Conservation (phyloP, 2,888 invertebrate species). For the Drosophila neotestacea region DNA sequence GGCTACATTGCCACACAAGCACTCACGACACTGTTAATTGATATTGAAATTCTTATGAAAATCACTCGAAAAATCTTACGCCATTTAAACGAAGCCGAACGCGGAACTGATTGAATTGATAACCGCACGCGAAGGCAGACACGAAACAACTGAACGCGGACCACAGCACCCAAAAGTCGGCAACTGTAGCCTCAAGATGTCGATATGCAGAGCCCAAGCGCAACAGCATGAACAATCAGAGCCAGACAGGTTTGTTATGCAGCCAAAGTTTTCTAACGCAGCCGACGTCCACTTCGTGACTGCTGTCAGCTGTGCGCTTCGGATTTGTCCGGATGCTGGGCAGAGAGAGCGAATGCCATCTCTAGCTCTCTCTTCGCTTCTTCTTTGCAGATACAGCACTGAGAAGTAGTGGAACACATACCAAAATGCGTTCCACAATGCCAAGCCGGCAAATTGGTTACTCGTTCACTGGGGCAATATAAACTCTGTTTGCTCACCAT, state of each 20-base stretch:
- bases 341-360: conserved; percentile 5
- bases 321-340: conserved; percentile 61
- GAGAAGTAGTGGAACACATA: conserved; percentile 22
- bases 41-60: conserved; percentile 41
- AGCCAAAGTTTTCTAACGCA: conserved; percentile 8
- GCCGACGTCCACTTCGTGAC: conserved; percentile 29
- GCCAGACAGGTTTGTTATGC: conserved; percentile 53
- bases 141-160: conserved; percentile 78
- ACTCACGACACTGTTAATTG: conserved; percentile 52
- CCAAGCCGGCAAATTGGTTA: conserved; percentile 43
- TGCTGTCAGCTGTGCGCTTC: conserved; percentile 33
- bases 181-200: conserved; percentile 37
- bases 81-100: neutral
- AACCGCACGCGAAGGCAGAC: conserved; percentile 80
- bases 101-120: conserved; percentile 21
- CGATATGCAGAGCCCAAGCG: conserved; percentile 46
- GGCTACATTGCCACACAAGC: conserved; percentile 8
- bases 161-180: conserved; percentile 58
- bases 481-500: conserved; percentile 28
- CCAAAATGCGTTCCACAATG: conserved; percentile 48
- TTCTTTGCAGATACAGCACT: conserved; percentile 66
- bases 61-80: conserved; percentile 35
- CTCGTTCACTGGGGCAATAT: conserved; percentile 82
- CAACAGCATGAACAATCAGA: conserved; percentile 57
- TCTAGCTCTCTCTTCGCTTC: conserved; percentile 5